Evolutionary conservation across 2,113 vertebrate species (phyloP), one percentile per base, ranked within the genome.

Genomic region (Piaya cayana): DNA sequence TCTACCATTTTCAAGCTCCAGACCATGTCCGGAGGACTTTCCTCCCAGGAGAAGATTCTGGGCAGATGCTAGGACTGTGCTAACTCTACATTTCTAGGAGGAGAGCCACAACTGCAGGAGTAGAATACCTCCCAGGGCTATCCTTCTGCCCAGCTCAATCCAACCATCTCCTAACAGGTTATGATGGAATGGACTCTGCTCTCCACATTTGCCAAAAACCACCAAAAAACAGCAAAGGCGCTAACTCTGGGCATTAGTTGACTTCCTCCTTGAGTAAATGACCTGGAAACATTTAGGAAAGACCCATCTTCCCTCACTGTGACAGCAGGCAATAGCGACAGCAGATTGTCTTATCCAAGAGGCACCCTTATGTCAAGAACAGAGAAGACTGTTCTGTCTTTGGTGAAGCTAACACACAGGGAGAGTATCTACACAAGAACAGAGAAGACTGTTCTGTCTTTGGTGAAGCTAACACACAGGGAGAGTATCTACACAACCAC

Each of bases 171-270:
- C 60, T 30, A 59, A 1, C 1, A 3, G 8, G 9, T 4, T 71
- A 9, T 16, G 13, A 23, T 37, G 9, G 37, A 12, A 52, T 1
- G 4, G 32, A 50, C 6, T 84, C 19, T 70, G 19, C 29, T 72
- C 4, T 84, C 29, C n/a, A 22, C 32, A 53, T 62, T 64, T 83
- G 12, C 27, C 26, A 32, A 60, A 82, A 8, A 36, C 36, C 27
- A 76, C 11, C 6, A 21, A 42, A 82, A 23, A 49, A 85, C 26
- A 25, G 17, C 11, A 68, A 47, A 68, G 23, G 3, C 56, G 50
- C 12, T 37, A 50, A 30, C 56, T 68, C 3, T 67, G 13, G 6
- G 5, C 26, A 45, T 4, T 71, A 20, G 3, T 39, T 0, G 1
- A n/a, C 53, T 68, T 90, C 56, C 10, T 79, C 6, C 19, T 77